Evolutionary conservation across 2,797 vertebrate species (phyloP).

Genomic region (Margarornis squamiger): DNA sequence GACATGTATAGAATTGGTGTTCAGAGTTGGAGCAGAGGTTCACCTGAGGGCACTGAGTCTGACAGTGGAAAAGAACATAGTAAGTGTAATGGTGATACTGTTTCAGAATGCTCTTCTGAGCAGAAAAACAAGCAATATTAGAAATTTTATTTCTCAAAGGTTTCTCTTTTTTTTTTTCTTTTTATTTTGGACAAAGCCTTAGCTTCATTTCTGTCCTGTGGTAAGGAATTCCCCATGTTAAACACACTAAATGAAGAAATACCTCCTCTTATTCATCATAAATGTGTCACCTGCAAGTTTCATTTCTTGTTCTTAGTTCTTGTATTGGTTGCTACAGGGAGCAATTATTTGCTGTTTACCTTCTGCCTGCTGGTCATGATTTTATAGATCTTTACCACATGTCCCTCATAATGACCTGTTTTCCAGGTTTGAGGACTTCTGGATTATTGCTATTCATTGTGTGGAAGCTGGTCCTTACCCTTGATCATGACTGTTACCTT

Average conservation of each 20-base stretch:
- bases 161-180: neutral
- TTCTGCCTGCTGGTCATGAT: neutral
- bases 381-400: neutral
- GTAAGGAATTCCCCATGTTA: neutral
- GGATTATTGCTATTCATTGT: neutral
- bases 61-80: neutral
- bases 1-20: neutral
- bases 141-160: neutral
- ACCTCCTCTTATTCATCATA: neutral
- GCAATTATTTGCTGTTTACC: neutral
- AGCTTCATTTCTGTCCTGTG: neutral
- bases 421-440: neutral
- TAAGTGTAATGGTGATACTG: neutral
- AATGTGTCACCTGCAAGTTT: neutral
- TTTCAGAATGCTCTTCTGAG: neutral
- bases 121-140: neutral
- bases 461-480: neutral
- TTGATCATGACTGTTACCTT: neutral
- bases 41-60: neutral
- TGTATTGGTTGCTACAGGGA: neutral
- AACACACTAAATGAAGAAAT: neutral
- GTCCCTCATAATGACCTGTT: neutral
- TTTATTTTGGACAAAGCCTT: neutral
- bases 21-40: neutral
- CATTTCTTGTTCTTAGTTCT: neutral